Percentiles rank a stretch among this genome's conserved stretches.
Evolutionary conservation across 1,140 invertebrate species (phyloP).

Genomic region (Neodiprion pinetum): DNA sequence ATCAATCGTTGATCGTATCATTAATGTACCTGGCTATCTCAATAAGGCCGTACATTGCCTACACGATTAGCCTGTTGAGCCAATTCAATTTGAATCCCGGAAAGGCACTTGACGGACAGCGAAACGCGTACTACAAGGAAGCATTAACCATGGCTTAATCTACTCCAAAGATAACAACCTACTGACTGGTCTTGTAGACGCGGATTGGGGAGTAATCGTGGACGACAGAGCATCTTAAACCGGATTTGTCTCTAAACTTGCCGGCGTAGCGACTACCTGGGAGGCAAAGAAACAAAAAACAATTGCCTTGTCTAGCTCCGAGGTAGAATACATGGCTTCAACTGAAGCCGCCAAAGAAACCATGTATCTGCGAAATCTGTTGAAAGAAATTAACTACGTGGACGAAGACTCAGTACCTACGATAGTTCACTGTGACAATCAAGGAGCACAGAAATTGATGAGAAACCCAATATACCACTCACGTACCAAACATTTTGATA

Average conservation of each 20-base stretch:
- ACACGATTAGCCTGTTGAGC: constrained; percentile 40
- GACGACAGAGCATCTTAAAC: background rate
- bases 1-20: constrained; percentile 38
- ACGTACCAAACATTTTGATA: constrained; percentile 56
- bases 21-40: constrained; percentile 53
- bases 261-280: constrained; percentile 37
- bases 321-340: constrained; percentile 49
- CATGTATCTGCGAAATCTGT: background rate
- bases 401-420: background rate
- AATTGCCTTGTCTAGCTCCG: constrained; percentile 46
- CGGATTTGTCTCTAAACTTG: constrained; percentile 33
- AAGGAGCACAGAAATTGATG: constrained; percentile 39
- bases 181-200: constrained; percentile 28
- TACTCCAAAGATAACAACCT: background rate
- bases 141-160: constrained; percentile 10
- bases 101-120: constrained; percentile 26
- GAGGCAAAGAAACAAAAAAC: constrained; percentile 40
- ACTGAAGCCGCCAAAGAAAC: constrained; percentile 30
- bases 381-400: background rate
- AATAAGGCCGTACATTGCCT: constrained; percentile 58
- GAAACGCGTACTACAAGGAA: constrained; percentile 40
- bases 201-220: background rate
- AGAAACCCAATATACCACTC: constrained; percentile 48
- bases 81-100: constrained; percentile 23
- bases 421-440: constrained; percentile 35